Evolutionary conservation across 2,797 vertebrate species (phyloP), one percentile per base, ranked within the genome.

Genomic region (Sphenodon punctatus): DNA sequence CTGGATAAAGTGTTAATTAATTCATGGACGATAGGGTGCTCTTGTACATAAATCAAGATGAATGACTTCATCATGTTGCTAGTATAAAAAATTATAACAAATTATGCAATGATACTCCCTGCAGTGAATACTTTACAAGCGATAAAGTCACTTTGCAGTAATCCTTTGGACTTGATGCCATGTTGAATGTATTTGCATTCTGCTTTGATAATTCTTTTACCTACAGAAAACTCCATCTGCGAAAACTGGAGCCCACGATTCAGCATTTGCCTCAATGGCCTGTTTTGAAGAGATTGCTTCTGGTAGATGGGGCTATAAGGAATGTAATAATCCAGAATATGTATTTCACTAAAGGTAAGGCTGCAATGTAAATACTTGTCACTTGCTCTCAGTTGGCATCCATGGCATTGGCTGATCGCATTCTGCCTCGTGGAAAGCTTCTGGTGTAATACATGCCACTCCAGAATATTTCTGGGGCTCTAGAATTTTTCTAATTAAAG

Each of bases 271-370:
- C 82, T 23, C 79, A 51, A 2, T 80, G 86, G 84, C 79, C 64
- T 2, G 4, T 61, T 66, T 46, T 13, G 4, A 86, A 75, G 68
- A 82, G 71, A 25, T 8, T 84, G 9, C 77, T 86, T 61, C 73
- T 49, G 19, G 45, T 88, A 27, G 72, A 89, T 4, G 48, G 58
- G 64, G 83, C 87, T 59, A 22, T 94, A 46, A 84, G 81, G 42
- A 90, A 87, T 0, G 7, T 45, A 6, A 46, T 79, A n/a, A 41
- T 68, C 10, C 82, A 88, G 60, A 72, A 84, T 43, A 81, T 91
- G 53, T 64, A 16, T 43, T 88, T 92, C 39, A n/a, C 85, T 69
- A 80, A 72, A 85, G 94, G 94, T 94, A 89, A 88, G 75, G 39
- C n/a, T 75, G 34, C 6, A 2, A 67, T 53, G 32, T 78, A 22